Conservation (phyloP, 2,888 invertebrate species). For the Amiota minor region DNA sequence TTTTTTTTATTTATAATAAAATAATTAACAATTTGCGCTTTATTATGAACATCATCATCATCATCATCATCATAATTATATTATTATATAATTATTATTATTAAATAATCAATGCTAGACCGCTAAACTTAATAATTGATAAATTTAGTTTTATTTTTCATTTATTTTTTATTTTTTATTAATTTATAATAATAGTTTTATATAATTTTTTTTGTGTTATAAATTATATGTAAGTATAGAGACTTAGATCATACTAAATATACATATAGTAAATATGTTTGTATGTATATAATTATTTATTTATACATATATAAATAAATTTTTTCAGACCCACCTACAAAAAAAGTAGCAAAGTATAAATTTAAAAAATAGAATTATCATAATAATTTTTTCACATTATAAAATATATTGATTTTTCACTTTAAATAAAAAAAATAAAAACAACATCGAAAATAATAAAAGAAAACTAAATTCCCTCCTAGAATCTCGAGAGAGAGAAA, state of each 20-base stretch:
- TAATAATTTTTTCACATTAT: not conserved
- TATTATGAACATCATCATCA: conserved; percentile 40
- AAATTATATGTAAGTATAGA: conserved; percentile 24
- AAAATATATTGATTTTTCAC: not conserved
- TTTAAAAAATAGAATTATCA: not conserved
- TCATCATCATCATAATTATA: too few relatives aligned
- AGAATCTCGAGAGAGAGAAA: too few relatives aligned
- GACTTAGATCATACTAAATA: conserved; percentile 45
- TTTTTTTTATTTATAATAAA: conserved; percentile 13
- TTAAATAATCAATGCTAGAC: conserved; percentile 42
- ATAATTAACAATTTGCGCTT: conserved; percentile 61
- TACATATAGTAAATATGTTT: conserved; percentile 35
- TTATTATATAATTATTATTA: too few relatives aligned
- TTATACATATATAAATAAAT: conserved; percentile 33
- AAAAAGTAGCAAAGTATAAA: conserved; percentile 22
- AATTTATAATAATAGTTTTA: too few relatives aligned
- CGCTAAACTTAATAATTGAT: conserved; percentile 25
- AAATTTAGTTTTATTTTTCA: conserved; percentile 41
- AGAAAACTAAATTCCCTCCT: conserved; percentile 1
- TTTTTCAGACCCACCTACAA: conserved; percentile 46
- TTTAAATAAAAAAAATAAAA: conserved; percentile 16
- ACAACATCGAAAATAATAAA: conserved; percentile 30
- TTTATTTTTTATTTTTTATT: conserved; percentile 31
- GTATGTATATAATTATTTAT: conserved; percentile 38
- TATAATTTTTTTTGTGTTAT: not conserved